Conservation (phyloP, 2,113 vertebrate species). For the Lagenorhynchus albirostris region DNA sequence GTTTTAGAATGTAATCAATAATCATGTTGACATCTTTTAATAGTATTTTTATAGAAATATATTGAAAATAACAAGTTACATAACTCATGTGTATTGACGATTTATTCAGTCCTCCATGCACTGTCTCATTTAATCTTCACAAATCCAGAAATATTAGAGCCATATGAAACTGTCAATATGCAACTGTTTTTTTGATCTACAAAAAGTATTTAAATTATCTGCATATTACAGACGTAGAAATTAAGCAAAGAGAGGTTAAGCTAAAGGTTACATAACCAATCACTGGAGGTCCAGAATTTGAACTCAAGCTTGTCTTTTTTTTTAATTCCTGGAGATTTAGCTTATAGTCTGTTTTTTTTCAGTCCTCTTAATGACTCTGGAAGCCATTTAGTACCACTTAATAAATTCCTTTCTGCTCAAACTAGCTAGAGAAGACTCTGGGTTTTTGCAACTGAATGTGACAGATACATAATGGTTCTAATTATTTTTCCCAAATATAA, state of each 20-base stretch:
- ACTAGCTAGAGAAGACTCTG: conserved; percentile 1
- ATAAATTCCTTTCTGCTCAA: background rate
- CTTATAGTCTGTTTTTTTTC: no score
- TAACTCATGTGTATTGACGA: background rate
- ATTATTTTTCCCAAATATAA: conserved; percentile 11
- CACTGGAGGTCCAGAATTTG: background rate
- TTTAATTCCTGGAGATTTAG: background rate
- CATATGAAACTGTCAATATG: background rate
- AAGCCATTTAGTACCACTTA: background rate
- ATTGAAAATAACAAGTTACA: background rate
- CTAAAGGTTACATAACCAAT: no score
- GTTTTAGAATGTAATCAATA: background rate
- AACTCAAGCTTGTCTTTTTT: background rate
- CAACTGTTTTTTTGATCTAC: background rate
- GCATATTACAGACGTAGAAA: background rate
- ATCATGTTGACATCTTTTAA: background rate
- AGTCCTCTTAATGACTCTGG: background rate
- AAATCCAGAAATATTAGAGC: conserved; percentile 5
- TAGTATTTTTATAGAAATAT: background rate
- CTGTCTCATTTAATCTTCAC: background rate
- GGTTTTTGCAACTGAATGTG: background rate
- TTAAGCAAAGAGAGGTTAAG: background rate
- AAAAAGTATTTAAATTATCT: background rate
- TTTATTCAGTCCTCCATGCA: background rate
- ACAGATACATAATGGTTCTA: background rate